Evolutionary conservation across 2,888 invertebrate genomes (phyloP), one percentile per base, ranked within the genome.

Genomic region (Pheosia gnoma): DNA sequence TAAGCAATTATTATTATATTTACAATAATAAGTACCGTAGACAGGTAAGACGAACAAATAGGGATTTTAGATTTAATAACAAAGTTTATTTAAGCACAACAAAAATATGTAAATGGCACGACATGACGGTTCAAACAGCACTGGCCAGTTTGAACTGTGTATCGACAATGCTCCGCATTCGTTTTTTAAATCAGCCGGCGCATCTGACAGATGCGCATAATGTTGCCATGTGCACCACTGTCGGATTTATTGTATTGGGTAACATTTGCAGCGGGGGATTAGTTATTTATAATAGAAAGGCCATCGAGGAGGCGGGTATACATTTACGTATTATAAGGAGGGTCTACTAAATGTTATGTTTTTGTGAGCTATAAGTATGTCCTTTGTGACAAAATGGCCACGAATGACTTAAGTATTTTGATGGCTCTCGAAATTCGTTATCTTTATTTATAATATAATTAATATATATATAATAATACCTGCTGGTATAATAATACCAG

Each of bases 181-280:
- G 75, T 91, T 90, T 91, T 92, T 90, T 86, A 83, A 87, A 88
- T 86, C 88, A 83, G 83, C 87, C 82, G 84, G 84, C 83, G 82
- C 82, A 82, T 72, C 86, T 89, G 91, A 90, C 91, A 92, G 91
- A 90, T 91, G 92, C 84, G 88, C 80, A 86, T 84, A 86, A 84
- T 88, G 90, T 89, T 90, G 87, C 91, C 91, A 91, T 91, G 90
- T 91, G 91, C 84, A 66, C 62, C 70, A 77, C 78, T 81, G 73
- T 77, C 78, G 76, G 82, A 83, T 80, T 84, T 84, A 75, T 76
- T 73, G 75, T 83, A 79, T 84, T 84, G 74, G 64, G 75, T 74
- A 71, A 70, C 65, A 78, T 80, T 77, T 25, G 25, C 66, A 65
- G 66, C 62, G 61, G 61, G 74, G 75, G 70, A 67, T 66, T 59